Conservation (phyloP, 2,888 invertebrate genomes). For the Atethmia centrago region DNA sequence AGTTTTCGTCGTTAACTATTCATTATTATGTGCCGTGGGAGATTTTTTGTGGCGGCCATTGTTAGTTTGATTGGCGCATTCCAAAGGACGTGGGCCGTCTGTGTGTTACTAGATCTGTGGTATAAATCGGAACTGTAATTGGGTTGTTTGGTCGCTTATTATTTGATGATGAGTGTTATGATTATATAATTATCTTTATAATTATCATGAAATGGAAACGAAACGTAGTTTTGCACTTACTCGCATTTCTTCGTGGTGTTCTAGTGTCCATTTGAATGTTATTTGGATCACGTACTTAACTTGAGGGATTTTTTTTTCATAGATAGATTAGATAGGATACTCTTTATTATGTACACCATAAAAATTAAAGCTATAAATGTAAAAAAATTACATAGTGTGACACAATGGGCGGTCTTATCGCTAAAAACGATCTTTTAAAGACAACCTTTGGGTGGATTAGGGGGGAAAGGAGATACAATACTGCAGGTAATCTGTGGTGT, state of each 20-base stretch:
- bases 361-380: too few relatives aligned
- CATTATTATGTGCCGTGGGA: conserved; percentile 90
- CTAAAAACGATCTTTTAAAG: too few relatives aligned
- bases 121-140: conserved; percentile 42
- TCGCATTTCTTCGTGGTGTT: not conserved
- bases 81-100: conserved; percentile 80
- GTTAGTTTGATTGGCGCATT: conserved; percentile 88
- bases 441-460: too few relatives aligned
- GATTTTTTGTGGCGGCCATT: conserved; percentile 85
- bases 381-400: too few relatives aligned
- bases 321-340: too few relatives aligned
- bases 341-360: too few relatives aligned
- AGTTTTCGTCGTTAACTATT: conserved; percentile 90
- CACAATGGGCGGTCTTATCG: too few relatives aligned
- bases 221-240: not conserved
- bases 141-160: conserved; percentile 53
- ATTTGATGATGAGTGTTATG: conserved; percentile 45
- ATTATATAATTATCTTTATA: conserved; percentile 28
- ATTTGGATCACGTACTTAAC: not conserved
- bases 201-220: conserved; percentile 29
- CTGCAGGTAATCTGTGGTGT: too few relatives aligned
- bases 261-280: not conserved
- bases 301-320: too few relatives aligned
- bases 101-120: conserved; percentile 64
- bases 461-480: too few relatives aligned